A percentile compares a stretch with the other conserved stretches of the same genome.
Conservation (phyloP, 2,113 vertebrate species). For the Ceuthmochares aereus region DNA sequence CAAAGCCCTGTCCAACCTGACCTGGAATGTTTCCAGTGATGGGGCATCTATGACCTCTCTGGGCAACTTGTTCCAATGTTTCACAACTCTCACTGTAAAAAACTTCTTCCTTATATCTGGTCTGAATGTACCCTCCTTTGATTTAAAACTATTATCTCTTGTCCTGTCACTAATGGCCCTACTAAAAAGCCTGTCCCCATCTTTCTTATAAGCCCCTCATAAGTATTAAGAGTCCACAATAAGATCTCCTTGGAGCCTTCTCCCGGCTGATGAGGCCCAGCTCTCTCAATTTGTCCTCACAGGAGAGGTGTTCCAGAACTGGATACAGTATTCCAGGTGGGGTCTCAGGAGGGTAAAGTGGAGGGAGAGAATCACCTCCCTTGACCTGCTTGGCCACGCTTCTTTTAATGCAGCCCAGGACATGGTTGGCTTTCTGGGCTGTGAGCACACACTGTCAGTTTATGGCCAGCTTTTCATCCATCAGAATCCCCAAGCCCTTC, state of each 20-base stretch:
- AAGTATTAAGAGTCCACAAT: background rate
- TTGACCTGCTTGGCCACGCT: fast-evolving
- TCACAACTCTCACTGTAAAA: background rate
- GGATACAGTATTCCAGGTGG: fast-evolving
- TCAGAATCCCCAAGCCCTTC: background rate
- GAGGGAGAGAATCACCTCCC: background rate
- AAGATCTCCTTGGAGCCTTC: background rate
- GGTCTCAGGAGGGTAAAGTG: background rate
- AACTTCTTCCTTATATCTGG: background rate
- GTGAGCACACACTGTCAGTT: fast-evolving
- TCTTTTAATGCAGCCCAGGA: background rate
- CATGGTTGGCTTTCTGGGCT: background rate
- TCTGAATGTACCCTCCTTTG: background rate
- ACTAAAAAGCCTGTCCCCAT: background rate
- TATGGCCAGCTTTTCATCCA: background rate
- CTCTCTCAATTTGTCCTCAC: background rate
- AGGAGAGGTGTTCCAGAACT: fast-evolving
- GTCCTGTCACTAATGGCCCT: background rate
- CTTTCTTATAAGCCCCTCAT: background rate
- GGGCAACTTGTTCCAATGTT: background rate
- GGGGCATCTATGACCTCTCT: background rate
- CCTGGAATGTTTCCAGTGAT: background rate
- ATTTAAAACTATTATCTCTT: background rate
- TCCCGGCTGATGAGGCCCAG: background rate
- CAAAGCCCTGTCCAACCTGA: background rate